These are phyloP conservation scores for Rhagonycha fulva DNA, from an alignment of 2,888 invertebrate genomes.

Conservation along the genomic window DNA sequence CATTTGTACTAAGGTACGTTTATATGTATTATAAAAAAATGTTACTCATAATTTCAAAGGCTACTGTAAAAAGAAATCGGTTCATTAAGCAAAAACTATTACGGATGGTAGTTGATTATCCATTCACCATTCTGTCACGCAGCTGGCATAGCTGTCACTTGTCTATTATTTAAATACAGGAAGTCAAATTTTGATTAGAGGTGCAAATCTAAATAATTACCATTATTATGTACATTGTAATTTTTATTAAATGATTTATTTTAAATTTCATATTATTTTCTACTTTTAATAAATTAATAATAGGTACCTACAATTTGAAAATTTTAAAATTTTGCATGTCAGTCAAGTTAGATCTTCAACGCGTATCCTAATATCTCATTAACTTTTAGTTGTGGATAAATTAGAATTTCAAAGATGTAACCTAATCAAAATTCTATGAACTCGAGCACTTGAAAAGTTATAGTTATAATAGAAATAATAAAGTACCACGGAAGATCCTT, in stretches of 20 bases:
- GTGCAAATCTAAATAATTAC: slow-evolving; percentile 23
- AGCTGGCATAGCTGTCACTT: slow-evolving; percentile 16
- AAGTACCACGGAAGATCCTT: background rate
- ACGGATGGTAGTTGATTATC: slow-evolving; percentile 12
- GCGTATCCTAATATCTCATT: background rate
- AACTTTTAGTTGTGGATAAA: background rate
- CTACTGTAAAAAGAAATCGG: slow-evolving; percentile 25
- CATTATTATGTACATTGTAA: slow-evolving; percentile 6
- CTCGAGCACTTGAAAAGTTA: background rate
- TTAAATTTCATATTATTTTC: background rate
- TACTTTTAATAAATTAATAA: background rate
- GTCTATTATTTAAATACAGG: slow-evolving; percentile 9
- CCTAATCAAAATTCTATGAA: background rate
- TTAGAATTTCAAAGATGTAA: background rate
- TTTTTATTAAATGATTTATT: background rate
- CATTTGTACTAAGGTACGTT: slow-evolving; percentile 3
- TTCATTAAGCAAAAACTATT: slow-evolving; percentile 24
- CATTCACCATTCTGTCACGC: slow-evolving; percentile 19
- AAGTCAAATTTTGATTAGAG: slow-evolving; percentile 24
- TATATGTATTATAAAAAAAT: slow-evolving; percentile 7
- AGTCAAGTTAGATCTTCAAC: background rate
- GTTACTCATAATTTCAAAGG: slow-evolving; percentile 20
- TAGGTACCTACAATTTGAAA: too few species aligned
- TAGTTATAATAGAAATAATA: background rate
- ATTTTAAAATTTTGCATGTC: background rate